Conservation (phyloP, 2,888 invertebrate genomes). For the Lithophane socia region DNA sequence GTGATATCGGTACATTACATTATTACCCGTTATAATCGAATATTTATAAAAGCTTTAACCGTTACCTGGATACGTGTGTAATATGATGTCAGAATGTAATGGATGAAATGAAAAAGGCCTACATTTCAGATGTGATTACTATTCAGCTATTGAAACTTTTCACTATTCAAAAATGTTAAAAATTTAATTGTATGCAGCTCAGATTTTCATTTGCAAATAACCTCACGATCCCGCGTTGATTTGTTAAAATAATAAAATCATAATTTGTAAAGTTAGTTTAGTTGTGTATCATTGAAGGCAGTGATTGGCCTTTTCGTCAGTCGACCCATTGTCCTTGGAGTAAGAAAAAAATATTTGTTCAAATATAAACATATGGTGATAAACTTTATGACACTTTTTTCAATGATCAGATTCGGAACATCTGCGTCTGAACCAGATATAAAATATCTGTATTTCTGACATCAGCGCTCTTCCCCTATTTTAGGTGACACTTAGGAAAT, state of each 20-base stretch:
- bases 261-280: not conserved
- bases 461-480: no score
- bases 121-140: not conserved
- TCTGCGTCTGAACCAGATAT: no score
- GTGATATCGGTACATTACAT: slow-evolving; percentile 62
- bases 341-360: no score
- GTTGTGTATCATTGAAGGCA: not conserved
- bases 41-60: slow-evolving; percentile 58
- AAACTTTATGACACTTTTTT: no score
- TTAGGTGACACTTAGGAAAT: no score
- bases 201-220: not conserved
- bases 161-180: not conserved
- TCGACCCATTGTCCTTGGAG: not conserved
- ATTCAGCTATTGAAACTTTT: slow-evolving; percentile 1
- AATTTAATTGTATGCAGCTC: not conserved
- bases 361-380: no score
- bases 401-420: no score
- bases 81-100: slow-evolving; percentile 35
- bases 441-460: no score
- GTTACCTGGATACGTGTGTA: slow-evolving; percentile 22
- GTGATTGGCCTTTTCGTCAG: not conserved
- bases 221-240: not conserved
- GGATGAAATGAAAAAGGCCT: not conserved
- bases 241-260: not conserved
- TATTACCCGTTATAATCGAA: slow-evolving; percentile 58